Evolutionary conservation across 2,113 vertebrate species (phyloP).

Genomic region (Xenopus tropicalis): UCB_Xtro_10.0 CM004451.2:33157001-33157500

Average conservation of each 20-base stretch:
- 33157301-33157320: conserved; percentile 8
- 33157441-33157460: conserved; percentile 20
- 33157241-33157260: conserved; percentile 3
- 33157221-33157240: not conserved
- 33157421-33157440: not conserved
- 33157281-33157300: conserved; percentile 15
- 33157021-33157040: not conserved
- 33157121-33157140: not conserved
- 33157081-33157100: no score
- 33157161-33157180: not conserved
- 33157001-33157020: no score
- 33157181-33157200: conserved; percentile 7
- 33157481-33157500: not conserved
- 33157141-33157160: not conserved
- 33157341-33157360: not conserved
- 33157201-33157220: not conserved
- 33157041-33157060: no score
- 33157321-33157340: not conserved
- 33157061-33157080: no score
- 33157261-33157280: conserved; percentile 12
- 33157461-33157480: not conserved
- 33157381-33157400: not conserved
- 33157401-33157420: not conserved
- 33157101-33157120: no score
- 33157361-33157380: conserved; percentile 2